phyloP scores from a whole-genome alignment of 2,113 vertebrate genomes.

The Bambusicola thoracicus region DNA sequence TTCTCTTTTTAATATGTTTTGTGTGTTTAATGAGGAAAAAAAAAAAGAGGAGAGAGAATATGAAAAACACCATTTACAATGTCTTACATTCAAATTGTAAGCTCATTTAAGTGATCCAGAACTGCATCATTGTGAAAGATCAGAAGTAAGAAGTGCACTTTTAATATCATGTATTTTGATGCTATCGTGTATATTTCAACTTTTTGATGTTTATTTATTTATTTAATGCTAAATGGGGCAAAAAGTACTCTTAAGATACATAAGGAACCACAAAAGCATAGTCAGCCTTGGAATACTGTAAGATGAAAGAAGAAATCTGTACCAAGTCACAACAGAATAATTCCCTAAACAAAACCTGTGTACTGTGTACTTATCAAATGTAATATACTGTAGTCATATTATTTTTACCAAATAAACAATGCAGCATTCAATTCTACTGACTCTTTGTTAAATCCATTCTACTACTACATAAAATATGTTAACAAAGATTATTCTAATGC shows the following conservation, averaged over 20 bases:
- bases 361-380: background rate
- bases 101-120: background rate
- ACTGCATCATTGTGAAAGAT: background rate
- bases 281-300: background rate
- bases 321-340: background rate
- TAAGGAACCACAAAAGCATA: background rate
- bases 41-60: background rate
- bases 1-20: background rate
- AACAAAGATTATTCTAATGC: background rate
- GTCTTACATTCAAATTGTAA: background rate
- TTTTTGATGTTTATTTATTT: background rate
- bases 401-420: background rate
- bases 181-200: background rate
- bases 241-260: background rate
- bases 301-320: background rate
- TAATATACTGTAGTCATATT: background rate
- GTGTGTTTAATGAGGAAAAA: background rate
- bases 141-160: background rate
- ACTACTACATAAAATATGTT: background rate
- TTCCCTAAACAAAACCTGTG: background rate
- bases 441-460: background rate
- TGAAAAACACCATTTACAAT: background rate
- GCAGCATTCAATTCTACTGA: background rate
- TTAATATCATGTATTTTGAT: background rate
- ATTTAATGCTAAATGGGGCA: background rate